These are phyloP conservation scores for Emmelina monodactyla DNA, from an alignment of 2,888 invertebrate species.

Conservation along the genomic window DNA sequence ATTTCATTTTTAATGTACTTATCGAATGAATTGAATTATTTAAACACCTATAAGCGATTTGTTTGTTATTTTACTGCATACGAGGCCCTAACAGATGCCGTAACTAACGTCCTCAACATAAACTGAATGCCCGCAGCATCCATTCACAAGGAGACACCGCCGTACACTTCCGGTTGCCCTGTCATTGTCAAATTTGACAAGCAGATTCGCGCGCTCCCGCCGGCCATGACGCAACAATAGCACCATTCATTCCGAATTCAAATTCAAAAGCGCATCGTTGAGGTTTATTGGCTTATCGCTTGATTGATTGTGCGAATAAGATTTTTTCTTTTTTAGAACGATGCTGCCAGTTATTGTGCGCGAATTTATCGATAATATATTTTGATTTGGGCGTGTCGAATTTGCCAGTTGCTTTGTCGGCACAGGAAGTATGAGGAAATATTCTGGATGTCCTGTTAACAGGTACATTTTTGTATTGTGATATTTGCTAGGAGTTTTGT, in stretches of 20 bases:
- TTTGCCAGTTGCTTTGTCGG: constrained; percentile 43
- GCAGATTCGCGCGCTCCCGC: constrained; percentile 49
- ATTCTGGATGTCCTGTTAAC: constrained; percentile 32
- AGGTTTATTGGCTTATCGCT: constrained; percentile 67
- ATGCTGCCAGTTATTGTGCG: constrained; percentile 31
- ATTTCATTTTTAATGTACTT: too few relatives aligned
- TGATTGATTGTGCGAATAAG: constrained; percentile 64
- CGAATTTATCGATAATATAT: constrained; percentile 48
- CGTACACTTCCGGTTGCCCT: constrained; percentile 56
- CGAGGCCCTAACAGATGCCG: too few relatives aligned
- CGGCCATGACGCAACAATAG: constrained; percentile 52
- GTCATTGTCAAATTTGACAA: constrained; percentile 54
- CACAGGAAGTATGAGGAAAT: constrained; percentile 45
- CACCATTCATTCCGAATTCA: constrained; percentile 55
- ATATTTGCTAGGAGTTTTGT: neutral
- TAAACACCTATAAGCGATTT: too few relatives aligned
- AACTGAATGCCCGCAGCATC: constrained; percentile 39
- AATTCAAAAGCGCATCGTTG: constrained; percentile 66
- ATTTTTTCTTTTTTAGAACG: constrained; percentile 29
- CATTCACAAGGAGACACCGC: constrained; percentile 51
- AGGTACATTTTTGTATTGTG: constrained; percentile 31
- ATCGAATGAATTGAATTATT: too few relatives aligned
- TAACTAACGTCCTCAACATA: too few relatives aligned
- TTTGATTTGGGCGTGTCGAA: constrained; percentile 65
- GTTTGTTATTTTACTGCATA: too few relatives aligned